Percentiles rank a stretch among this genome's conserved stretches.
Conservation (phyloP, 2,797 vertebrate genomes). For the Tenualosa thibaudeaui region DNA sequence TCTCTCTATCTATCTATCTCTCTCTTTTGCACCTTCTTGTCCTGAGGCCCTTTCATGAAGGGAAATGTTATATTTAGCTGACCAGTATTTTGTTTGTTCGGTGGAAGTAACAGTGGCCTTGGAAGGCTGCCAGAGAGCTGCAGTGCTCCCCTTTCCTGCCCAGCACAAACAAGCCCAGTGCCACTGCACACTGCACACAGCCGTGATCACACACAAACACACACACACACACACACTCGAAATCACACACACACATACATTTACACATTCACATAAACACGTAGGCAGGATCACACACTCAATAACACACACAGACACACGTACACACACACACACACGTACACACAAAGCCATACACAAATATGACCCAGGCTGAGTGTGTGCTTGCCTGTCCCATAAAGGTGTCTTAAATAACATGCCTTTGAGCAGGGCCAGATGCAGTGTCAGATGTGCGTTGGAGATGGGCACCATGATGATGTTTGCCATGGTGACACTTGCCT, state of each 20-base stretch:
- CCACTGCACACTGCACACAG: background rate
- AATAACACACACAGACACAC: background rate
- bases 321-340: background rate
- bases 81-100: slow-evolving; percentile 73
- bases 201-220: background rate
- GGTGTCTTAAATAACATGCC: no score
- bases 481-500: no score
- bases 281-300: background rate
- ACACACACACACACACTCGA: background rate
- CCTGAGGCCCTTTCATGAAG: slow-evolving; percentile 53
- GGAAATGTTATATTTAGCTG: slow-evolving; percentile 75
- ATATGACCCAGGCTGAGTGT: background rate
- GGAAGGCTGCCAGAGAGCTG: slow-evolving; percentile 69
- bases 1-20: background rate
- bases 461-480: no score
- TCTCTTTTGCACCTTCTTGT: slow-evolving; percentile 19
- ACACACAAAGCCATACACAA: no score
- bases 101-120: slow-evolving; percentile 68
- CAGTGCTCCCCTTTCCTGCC: slow-evolving; percentile 46
- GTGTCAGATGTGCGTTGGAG: no score
- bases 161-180: background rate
- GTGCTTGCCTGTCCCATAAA: no score
- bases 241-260: no score
- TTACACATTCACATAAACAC: background rate
- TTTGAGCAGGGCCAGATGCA: no score